Conservation (phyloP, 2,888 invertebrate genomes). For the Euproctis similis region DNA sequence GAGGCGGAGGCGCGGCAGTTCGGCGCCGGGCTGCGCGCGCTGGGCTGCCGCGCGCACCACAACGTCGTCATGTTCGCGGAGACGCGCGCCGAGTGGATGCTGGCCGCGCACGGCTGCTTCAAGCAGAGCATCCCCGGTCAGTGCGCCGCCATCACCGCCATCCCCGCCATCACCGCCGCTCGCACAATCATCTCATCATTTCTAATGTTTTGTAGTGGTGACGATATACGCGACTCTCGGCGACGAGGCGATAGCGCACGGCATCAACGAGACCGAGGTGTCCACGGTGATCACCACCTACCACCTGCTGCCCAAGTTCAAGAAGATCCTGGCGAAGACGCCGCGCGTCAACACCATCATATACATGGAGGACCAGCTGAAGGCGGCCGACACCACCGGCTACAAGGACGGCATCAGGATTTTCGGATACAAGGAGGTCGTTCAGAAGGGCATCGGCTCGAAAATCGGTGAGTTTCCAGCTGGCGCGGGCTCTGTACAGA, state of each 20-base stretch:
- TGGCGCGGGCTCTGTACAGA: too few relatives aligned
- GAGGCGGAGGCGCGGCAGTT: constrained; percentile 85
- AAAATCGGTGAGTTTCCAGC: constrained; percentile 55
- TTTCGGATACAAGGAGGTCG: constrained; percentile 81
- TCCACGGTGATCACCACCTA: constrained; percentile 94
- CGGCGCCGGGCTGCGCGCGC: constrained; percentile 87
- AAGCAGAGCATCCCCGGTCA: constrained; percentile 91
- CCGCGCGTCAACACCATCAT: constrained; percentile 87
- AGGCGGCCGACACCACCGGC: constrained; percentile 80
- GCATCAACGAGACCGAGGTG: constrained; percentile 97
- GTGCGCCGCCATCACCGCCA: constrained; percentile 2
- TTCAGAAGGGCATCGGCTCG: constrained; percentile 46
- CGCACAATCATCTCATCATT: too few relatives aligned
- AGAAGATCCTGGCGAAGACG: constrained; percentile 81
- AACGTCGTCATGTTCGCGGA: constrained; percentile 97
- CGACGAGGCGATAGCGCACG: constrained; percentile 96
- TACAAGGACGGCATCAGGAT: constrained; percentile 84
- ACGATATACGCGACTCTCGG: constrained; percentile 98
- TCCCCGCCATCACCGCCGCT: neutral
- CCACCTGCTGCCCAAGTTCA: constrained; percentile 94
- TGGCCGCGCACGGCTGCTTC: constrained; percentile 96
- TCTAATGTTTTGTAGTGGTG: constrained; percentile 78
- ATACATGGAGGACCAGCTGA: constrained; percentile 92
- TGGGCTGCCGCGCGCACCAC: constrained; percentile 82
- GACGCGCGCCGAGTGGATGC: constrained; percentile 98